Conservation (phyloP, 2,113 vertebrate species). For the Percopsis transmontana region DNA sequence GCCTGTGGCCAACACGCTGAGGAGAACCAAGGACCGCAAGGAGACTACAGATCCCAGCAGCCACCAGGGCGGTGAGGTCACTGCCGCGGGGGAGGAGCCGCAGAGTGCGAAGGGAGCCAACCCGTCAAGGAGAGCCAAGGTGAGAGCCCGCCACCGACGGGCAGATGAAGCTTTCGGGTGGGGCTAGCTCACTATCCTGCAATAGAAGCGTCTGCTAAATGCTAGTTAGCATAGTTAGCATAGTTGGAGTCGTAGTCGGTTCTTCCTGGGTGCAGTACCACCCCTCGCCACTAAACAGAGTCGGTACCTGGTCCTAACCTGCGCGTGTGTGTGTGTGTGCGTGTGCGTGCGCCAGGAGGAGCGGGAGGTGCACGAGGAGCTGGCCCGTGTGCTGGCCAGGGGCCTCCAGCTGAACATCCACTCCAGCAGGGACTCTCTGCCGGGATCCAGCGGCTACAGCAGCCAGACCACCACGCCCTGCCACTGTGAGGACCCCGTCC, state of each 20-base stretch:
- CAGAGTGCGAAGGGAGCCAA: constrained; percentile 81
- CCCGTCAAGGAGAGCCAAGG: constrained; percentile 75
- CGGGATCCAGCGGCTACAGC: constrained; percentile 94
- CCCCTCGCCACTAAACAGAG: not conserved
- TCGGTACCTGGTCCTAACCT: not conserved
- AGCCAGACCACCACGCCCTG: constrained; percentile 93
- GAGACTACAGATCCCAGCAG: constrained; percentile 74
- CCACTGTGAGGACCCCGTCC: constrained; percentile 91
- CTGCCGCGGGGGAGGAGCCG: constrained; percentile 71
- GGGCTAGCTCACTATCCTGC: no score
- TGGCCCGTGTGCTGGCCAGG: constrained; percentile 84
- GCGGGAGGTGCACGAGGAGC: constrained; percentile 83
- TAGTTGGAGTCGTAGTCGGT: no score
- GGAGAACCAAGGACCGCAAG: constrained; percentile 84
- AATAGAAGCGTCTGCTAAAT: no score
- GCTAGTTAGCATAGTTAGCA: no score
- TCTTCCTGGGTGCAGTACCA: not conserved
- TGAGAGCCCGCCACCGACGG: constrained; percentile 56
- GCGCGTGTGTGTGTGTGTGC: not conserved
- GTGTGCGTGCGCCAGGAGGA: constrained; percentile 69
- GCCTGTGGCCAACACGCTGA: constrained; percentile 86
- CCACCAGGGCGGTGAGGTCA: constrained; percentile 59
- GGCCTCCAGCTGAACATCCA: constrained; percentile 89
- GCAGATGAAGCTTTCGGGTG: no score
- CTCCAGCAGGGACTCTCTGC: constrained; percentile 91